A percentile compares a stretch with the other conserved stretches of the same genome.
Conservation (phyloP, 2,888 invertebrate species). For the Drosophila ustulata region DNA sequence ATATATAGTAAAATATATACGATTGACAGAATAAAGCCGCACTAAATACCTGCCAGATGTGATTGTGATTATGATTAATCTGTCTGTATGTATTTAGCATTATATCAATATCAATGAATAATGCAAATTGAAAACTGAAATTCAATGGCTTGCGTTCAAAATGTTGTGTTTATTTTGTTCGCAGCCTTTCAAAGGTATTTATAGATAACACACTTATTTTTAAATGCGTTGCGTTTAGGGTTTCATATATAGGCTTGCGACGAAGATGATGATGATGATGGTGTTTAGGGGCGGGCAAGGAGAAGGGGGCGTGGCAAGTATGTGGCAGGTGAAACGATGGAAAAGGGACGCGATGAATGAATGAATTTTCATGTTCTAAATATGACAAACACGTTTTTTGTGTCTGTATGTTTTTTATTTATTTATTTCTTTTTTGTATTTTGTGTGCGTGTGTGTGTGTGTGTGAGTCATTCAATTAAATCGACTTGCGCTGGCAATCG, state of each 20-base stretch:
- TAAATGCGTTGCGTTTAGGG: constrained; percentile 12
- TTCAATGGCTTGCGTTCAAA: background rate
- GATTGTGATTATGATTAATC: too few species aligned
- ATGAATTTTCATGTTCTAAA: constrained; percentile 63
- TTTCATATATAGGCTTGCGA: constrained; percentile 41
- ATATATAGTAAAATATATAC: too few species aligned
- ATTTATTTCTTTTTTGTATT: background rate
- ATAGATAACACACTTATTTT: constrained; percentile 46
- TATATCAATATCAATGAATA: too few species aligned
- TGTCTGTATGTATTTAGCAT: too few species aligned
- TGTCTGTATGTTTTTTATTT: constrained; percentile 11
- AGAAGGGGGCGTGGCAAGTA: too few species aligned
- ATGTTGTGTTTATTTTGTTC: background rate
- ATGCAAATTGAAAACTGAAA: background rate
- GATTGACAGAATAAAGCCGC: too few species aligned
- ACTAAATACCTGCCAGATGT: too few species aligned
- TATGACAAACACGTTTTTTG: constrained; percentile 62
- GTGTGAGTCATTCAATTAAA: constrained; percentile 58
- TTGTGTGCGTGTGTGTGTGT: constrained; percentile 22
- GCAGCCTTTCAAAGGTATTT: constrained; percentile 33
- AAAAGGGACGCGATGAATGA: constrained; percentile 48
- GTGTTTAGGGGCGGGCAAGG: background rate
- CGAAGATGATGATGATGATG: constrained; percentile 4
- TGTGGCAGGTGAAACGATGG: background rate
- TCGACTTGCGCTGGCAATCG: constrained; percentile 44